Evolutionary conservation across 2,113 vertebrate genomes (phyloP).

Genomic region (Leucopternis melanops): DNA sequence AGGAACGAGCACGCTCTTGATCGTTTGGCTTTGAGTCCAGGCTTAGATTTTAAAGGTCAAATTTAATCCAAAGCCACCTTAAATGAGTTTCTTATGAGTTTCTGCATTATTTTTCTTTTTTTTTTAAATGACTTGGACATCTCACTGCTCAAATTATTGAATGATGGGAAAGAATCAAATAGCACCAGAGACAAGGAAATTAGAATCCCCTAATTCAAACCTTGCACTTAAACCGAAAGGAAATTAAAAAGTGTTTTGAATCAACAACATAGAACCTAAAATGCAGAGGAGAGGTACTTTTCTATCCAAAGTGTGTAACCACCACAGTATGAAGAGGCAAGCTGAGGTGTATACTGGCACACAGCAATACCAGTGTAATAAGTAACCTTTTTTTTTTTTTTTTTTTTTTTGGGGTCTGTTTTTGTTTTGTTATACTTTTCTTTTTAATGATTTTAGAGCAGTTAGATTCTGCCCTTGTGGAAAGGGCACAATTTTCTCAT

Average conservation of each 20-base stretch:
- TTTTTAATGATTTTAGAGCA: constrained; percentile 20
- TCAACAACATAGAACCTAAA: constrained; percentile 1
- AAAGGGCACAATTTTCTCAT: constrained; percentile 69
- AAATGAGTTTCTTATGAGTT: background rate
- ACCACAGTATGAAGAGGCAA: background rate
- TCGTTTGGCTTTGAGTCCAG: constrained; percentile 6
- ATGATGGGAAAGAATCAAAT: background rate
- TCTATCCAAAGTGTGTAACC: background rate
- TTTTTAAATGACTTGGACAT: background rate
- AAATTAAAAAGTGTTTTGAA: background rate
- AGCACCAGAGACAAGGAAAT: background rate
- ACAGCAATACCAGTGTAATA: background rate
- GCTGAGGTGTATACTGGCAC: no score
- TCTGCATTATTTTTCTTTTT: background rate
- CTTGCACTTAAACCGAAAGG: background rate
- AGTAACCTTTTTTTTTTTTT: background rate
- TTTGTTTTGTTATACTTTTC: background rate
- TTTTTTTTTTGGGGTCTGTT: background rate
- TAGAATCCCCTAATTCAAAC: background rate
- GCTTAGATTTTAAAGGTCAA: constrained; percentile 32
- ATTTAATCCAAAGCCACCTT: constrained; percentile 37
- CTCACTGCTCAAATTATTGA: background rate
- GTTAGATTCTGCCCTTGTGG: constrained; percentile 58
- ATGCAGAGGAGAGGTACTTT: background rate
- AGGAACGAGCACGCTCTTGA: background rate